Conservation (phyloP, 2,797 vertebrate species). For the Gambusia yucatana region DNA sequence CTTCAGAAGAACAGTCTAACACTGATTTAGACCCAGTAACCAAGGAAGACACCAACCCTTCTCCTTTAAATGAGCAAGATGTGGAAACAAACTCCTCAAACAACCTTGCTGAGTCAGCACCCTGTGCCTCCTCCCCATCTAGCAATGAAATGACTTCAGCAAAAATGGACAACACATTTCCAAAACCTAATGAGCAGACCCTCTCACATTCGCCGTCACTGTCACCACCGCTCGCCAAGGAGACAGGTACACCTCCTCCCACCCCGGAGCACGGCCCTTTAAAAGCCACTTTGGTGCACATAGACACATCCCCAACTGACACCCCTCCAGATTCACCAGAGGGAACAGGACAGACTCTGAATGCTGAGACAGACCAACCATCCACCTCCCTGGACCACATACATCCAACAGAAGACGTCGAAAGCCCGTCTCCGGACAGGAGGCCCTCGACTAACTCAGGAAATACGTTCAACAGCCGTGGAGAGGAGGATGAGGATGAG, state of each 20-base stretch:
- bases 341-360: neutral
- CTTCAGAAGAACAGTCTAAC: constrained; percentile 7
- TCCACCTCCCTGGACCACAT: constrained; percentile 60
- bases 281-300: constrained; percentile 52
- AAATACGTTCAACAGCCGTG: constrained; percentile 7
- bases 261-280: constrained; percentile 51
- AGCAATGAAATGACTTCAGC: constrained; percentile 44
- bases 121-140: constrained; percentile 53
- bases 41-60: neutral
- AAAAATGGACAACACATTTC: constrained; percentile 62
- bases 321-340: constrained; percentile 40
- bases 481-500: constrained; percentile 14
- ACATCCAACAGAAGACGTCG: constrained; percentile 5
- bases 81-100: constrained; percentile 11
- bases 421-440: constrained; percentile 22
- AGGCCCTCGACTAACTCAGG: constrained; percentile 25
- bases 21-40: constrained; percentile 8
- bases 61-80: constrained; percentile 17
- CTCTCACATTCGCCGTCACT: constrained; percentile 45
- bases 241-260: constrained; percentile 34
- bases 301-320: constrained; percentile 47
- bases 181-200: constrained; percentile 38
- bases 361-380: constrained; percentile 41
- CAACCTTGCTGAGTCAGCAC: constrained; percentile 16
- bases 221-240: constrained; percentile 25